Evolutionary conservation across 64 coral and sea anemone genomes (phyloP), one percentile per base, ranked within the genome.

Genomic region (Montipora foliosa): DNA sequence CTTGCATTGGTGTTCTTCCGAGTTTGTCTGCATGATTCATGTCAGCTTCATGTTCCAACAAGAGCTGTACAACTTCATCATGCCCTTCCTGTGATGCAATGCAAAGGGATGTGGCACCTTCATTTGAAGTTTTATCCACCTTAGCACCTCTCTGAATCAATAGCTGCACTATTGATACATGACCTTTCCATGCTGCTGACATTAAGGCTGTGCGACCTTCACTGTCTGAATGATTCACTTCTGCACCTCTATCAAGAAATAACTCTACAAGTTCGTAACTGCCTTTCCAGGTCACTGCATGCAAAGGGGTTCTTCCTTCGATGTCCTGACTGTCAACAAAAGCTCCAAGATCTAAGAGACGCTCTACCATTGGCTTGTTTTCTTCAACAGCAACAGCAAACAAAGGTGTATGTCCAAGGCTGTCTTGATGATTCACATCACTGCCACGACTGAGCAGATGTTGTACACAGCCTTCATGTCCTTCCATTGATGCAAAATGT

Each of bases 131-230:
- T 79, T 93, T 98, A 47, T 98, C 91, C 1, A 90, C 96, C 24
- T 93, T 91, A 81, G 93, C 96, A 84, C 95, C 92, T 19, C 79
- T 91, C 17, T 97, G 90, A 47, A 97, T 94, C 89, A 97, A 88
- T 6, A 97, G 79, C 59, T 97, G 95, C 10, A 97, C 91, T 2
- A 88, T 81, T 22, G 90, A 80, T 16, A 80, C 91, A 70, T 97
- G 95, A 2, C 95, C 95, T 37, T 94, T 93, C 95, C 95, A 97
- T 72, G 95, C 92, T 71, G 95, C 95, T 19, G 95, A 97, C 95
- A 97, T 97, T 6, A 97, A 88, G 49, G 95, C 95, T 79, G 95
- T 97, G n/a, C 95, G 95, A 29, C 88, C 89, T 78, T 84, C 79
- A 20, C 76, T 74, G 69, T 97, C 95, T 19, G 80, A n/a, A 47